Base-by-base conservation (phyloP, 2,888 invertebrate species). In the Polydrusus cervinus region DNA sequence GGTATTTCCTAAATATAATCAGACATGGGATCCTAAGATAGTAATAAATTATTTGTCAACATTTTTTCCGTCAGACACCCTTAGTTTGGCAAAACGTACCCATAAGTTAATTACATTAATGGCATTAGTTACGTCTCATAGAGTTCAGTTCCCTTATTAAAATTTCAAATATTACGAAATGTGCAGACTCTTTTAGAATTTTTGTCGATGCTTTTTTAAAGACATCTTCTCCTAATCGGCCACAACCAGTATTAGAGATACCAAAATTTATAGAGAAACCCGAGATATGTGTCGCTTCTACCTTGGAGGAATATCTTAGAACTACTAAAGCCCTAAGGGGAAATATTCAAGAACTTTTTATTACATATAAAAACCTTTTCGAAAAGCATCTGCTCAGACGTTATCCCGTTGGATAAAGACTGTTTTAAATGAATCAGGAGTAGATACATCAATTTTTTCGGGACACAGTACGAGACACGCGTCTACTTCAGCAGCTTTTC, bases 11-110 rank as follows among this genome's bases (percentile, higher is more conserved):
- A 77, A 71, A 71, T 80, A 83, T 70, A 72, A 80, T 45, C 13
- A n/a, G 13, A 82, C 75, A 0, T 84, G 83, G 82, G 80, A 85
- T 64, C 81, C 81, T 11, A 16, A 40, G 16, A 45, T 60, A 25
- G 73, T 78, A 43, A 45, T 11, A 60, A 13, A 38, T 51, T 14
- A 73, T 25, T 25, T 25, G 25, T 25, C 1, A 25, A 25, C 25
- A 25, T 25, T 25, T 25, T 40, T 40, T 40, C 40, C 40, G 13
- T 13, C 13, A 40, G 25, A 61, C 5, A 62, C 14, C n/a, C 18
- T 62, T 25, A 38, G 49, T 11, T 67, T 77, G 30, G 71, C 68
- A 64, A 43, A 68, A 9, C 43, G 77, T 30, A 40, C 40, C 13
- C 40, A 40, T 9, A 40, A 40, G 40, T 13, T 40, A 40, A 11